These are phyloP conservation scores for Chionis minor DNA, from an alignment of 2,113 vertebrate species.

Conservation along the genomic window DNA sequence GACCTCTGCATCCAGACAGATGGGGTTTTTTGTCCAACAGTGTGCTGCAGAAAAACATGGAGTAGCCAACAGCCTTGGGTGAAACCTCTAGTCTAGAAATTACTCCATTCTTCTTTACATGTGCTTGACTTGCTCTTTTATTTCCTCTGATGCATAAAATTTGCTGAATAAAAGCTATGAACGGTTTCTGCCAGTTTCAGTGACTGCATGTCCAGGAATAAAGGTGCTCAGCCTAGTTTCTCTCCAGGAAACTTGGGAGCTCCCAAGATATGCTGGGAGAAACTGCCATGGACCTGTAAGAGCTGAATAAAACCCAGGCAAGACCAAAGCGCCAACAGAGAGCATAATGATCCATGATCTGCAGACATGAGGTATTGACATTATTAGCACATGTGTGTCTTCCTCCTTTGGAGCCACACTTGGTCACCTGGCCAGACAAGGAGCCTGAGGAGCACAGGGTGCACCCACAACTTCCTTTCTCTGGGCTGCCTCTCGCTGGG, in stretches of 20 bases:
- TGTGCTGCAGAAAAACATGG: not conserved
- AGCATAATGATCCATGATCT: not conserved
- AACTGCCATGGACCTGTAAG: not conserved
- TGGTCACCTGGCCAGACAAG: not conserved
- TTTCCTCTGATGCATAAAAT: not conserved
- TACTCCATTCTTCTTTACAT: not conserved
- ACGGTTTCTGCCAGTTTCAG: not conserved
- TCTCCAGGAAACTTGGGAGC: not conserved
- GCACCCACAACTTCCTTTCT: accelerated
- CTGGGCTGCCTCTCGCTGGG: not conserved
- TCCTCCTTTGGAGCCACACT: not conserved
- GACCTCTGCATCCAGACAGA: not conserved
- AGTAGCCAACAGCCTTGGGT: not conserved
- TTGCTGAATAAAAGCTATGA: not conserved
- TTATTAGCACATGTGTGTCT: accelerated
- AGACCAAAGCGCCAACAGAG: not conserved
- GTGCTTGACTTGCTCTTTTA: not conserved
- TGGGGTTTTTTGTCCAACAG: not conserved
- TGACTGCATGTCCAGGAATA: not conserved
- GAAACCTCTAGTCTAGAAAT: not conserved
- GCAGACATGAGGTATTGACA: not conserved
- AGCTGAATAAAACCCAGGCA: not conserved
- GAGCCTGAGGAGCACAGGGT: accelerated
- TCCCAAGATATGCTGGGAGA: not conserved
- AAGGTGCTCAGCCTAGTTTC: not conserved